A percentile compares a stretch with the other conserved stretches of the same genome.
phyloP scores from a whole-genome alignment of 2,888 invertebrate genomes.

The Megastigmus dorsalis region DNA sequence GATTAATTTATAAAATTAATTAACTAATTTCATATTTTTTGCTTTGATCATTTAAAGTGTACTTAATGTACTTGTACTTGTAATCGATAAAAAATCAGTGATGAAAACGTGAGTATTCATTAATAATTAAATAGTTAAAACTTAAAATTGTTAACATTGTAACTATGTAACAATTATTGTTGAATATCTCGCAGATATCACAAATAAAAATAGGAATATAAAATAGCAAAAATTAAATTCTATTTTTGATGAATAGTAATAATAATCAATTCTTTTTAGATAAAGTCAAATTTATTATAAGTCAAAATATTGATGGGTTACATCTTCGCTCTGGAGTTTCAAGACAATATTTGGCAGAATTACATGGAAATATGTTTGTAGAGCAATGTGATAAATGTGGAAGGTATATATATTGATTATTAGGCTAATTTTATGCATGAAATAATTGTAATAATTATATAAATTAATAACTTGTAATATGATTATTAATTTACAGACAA shows the following conservation, averaged over 20 bases:
- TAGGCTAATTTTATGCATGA: conserved; percentile 1
- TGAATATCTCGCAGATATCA: no score
- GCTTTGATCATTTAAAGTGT: conserved; percentile 1
- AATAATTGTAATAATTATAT: not conserved
- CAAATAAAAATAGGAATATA: no score
- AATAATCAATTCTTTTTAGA: conserved; percentile 68
- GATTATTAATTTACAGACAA: conserved; percentile 78
- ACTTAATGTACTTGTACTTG: no score
- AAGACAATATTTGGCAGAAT: conserved; percentile 88
- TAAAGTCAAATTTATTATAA: conserved; percentile 89
- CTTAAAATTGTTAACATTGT: no score
- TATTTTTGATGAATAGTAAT: no score
- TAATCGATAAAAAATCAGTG: no score
- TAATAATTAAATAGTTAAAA: no score
- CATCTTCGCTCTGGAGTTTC: conserved; percentile 93
- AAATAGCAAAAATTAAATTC: no score
- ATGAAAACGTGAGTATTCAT: no score
- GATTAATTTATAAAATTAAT: not conserved
- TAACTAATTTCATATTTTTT: conserved; percentile 14
- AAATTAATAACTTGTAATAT: conserved; percentile 3
- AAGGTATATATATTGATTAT: no score
- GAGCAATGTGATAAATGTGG: conserved; percentile 95
- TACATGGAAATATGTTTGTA: conserved; percentile 98
- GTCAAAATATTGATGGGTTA: conserved; percentile 98
- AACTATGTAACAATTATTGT: no score